Conservation (phyloP, 2,888 invertebrate genomes). For the Adelognathus sp. region DNA sequence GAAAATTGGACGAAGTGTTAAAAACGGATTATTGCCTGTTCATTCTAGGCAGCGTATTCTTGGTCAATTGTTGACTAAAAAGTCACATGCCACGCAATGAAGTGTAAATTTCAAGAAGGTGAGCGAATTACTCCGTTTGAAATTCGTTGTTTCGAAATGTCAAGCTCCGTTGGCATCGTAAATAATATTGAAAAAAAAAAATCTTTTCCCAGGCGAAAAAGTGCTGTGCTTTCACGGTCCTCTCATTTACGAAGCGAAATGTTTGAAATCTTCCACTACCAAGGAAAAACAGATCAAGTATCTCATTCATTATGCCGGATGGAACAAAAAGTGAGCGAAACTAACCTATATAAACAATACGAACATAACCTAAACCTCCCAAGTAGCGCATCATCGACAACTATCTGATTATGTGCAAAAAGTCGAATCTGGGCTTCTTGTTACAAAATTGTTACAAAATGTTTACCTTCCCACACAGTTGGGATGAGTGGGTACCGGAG, state of each 20-base stretch:
- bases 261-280: conserved; percentile 90
- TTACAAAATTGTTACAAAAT: background rate
- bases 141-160: background rate
- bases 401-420: background rate
- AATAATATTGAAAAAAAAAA: too few relatives aligned
- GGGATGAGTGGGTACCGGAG: conserved; percentile 86
- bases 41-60: background rate
- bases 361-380: conserved; percentile 22
- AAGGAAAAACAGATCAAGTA: conserved; percentile 95
- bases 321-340: conserved; percentile 95
- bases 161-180: background rate
- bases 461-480: conserved; percentile 73
- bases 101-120: conserved; percentile 56
- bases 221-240: conserved; percentile 98
- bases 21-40: background rate
- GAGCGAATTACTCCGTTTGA: background rate
- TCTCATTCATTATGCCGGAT: conserved; percentile 97
- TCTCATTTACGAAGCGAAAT: conserved; percentile 98
- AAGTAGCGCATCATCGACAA: background rate
- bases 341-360: conserved; percentile 4
- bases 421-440: background rate
- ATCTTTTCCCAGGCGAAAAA: conserved; percentile 87
- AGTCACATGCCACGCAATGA: conserved; percentile 14
- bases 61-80: background rate
- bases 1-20: background rate